Percentiles rank a stretch among this genome's conserved stretches.
These are phyloP conservation scores for Yponomeuta malinellus DNA, from an alignment of 2,888 invertebrate genomes.

Conservation along the genomic window DNA sequence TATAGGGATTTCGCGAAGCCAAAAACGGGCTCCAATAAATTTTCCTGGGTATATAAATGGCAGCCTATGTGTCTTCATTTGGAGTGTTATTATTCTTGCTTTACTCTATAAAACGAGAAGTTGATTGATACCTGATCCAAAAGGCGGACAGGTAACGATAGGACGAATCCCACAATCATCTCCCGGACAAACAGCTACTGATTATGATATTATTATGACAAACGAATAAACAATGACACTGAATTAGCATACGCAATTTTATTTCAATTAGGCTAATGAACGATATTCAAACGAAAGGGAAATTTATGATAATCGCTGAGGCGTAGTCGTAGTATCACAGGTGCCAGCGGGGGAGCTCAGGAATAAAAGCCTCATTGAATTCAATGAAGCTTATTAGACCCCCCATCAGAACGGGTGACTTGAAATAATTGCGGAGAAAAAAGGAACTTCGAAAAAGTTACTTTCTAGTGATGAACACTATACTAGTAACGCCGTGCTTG, in stretches of 20 bases:
- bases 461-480: neutral
- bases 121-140: neutral
- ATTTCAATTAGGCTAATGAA: constrained; percentile 21
- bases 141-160: neutral
- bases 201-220: constrained; percentile 5
- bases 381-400: neutral
- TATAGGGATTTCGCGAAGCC: constrained; percentile 6
- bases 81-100: neutral
- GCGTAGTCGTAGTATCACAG: neutral
- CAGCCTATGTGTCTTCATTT: constrained; percentile 10
- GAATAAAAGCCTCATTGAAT: neutral
- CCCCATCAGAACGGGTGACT: neutral
- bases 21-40: constrained; percentile 4
- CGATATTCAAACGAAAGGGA: constrained; percentile 10
- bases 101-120: neutral
- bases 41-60: neutral
- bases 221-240: constrained; percentile 14
- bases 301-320: constrained; percentile 12
- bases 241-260: constrained; percentile 21
- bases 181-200: neutral
- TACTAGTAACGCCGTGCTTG: constrained; percentile 7
- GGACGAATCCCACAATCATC: neutral
- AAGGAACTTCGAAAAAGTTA: neutral
- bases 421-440: neutral
- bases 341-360: neutral